Evolutionary conservation across 2,888 invertebrate genomes (phyloP), one percentile per base, ranked within the genome.

Genomic region (Oscheius onirici): DNA sequence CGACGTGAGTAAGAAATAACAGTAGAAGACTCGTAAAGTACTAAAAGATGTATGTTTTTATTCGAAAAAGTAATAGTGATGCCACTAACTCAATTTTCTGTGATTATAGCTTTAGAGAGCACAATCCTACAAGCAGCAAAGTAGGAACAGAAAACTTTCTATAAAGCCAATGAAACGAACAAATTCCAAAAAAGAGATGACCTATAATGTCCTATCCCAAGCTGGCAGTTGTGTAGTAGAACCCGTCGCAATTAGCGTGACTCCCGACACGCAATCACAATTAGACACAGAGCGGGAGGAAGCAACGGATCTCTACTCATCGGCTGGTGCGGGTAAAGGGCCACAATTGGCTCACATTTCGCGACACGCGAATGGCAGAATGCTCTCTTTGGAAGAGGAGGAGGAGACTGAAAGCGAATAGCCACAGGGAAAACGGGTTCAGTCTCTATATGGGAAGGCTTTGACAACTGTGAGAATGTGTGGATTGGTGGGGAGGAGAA

Each of bases 201-300:
- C 17, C 17, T 49, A 22, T 10, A 49, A 17, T 17, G 10, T 49
- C 22, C 49, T 2, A 22, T 13, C 49, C 20, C 22, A 17, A 22
- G 49, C 22, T 20, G 49, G 49, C 49, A 20, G 20, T 17, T 22
- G 34, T 34, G 34, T 34, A 34, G 5, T 34, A n/a, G n/a, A n/a
- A n/a, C n/a, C n/a, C n/a, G 28, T 24, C 20, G 49, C 63, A 63
- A 63, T 63, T 63, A 63, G 63, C 63, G 63, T 63, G 63, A 63
- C 63, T 63, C 58, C n/a, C n/a, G 49, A 63, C 63, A 63, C 63
- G 63, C 63, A 63, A 63, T 63, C 63, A 63, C 63, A 63, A 63
- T 63, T 63, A 63, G 63, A 63, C n/a, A n/a, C n/a, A 63, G 46
- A 8, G 34, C 5, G 3, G 34, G 34, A 63, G 63, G 63, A 63